Evolutionary conservation across 2,797 vertebrate genomes (phyloP), one percentile per base, ranked within the genome.

Genomic region (Myotis pilosus): DNA sequence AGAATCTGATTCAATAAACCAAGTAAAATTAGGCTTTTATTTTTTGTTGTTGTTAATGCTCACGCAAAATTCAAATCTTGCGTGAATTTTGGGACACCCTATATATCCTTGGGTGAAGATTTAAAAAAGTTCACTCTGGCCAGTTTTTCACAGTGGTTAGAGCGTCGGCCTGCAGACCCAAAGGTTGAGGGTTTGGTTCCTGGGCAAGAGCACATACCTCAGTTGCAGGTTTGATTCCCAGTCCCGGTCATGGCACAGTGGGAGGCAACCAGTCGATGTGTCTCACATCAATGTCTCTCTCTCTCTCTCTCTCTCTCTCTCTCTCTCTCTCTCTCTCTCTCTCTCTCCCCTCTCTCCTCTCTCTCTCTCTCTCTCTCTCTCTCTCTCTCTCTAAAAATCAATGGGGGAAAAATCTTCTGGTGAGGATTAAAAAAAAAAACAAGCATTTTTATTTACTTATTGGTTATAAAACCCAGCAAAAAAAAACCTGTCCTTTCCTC

Each of bases 401-500:
- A 15, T 16, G 28, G 28, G 28, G 12, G 25, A 1, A 13, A 6
- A 17, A 66, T 66, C 30, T 33, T 66, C 16, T 8, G 25, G 7
- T 19, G 64, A 66, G 64, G 64, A 66, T 64, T 66, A 19, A 33
- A 66, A 66, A 66, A n/a, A 22, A 33, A 33, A 66, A 33, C 30
- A 33, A 66, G n/a, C 33, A 33, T 81, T 92, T 82, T 94, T 49
- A 68, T 95, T 89, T 71, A 94, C 16, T 89, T 82, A 79, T 60
- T 89, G 38, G 23, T 51, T n/a, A 94, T n/a, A 60, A 95, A 51
- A 93, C 74, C 47, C 23, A 93, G 85, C 10, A 88, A 92, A n/a
- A 94, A 94, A 60, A 60, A 55, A 9, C 76, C 13, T 22, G 38
- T 30, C 22, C 51, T 92, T 91, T 36, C 57, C 9, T 25, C 17